These are phyloP conservation scores for Mylabris phalerata DNA, from an alignment of 1,140 invertebrate species.

Conservation along the genomic window DNA sequence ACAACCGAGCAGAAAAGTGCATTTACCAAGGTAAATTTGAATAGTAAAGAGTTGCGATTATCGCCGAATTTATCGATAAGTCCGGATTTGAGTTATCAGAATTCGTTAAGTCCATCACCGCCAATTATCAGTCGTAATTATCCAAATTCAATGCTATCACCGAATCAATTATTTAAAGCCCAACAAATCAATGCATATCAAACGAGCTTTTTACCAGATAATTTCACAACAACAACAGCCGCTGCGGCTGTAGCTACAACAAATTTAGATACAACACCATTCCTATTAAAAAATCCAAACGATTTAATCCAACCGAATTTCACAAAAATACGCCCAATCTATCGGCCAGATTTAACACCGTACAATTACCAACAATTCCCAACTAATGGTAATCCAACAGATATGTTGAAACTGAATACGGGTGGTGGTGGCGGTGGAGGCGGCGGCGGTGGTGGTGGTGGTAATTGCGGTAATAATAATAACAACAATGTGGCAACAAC, in stretches of 20 bases:
- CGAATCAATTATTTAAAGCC: conserved; percentile 48
- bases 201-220: conserved; percentile 45
- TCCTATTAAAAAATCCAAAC: conserved; percentile 30
- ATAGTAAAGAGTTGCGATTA: conserved; percentile 43
- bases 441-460: no score
- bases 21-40: conserved; percentile 65
- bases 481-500: no score
- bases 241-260: background rate
- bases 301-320: conserved; percentile 35
- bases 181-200: conserved; percentile 45
- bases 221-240: conserved; percentile 23
- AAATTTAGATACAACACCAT: conserved; percentile 34
- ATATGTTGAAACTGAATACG: conserved; percentile 47
- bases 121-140: conserved; percentile 42
- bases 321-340: conserved; percentile 38
- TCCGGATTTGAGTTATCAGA: conserved; percentile 67
- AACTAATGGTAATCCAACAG: conserved; percentile 27
- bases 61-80: conserved; percentile 63
- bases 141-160: conserved; percentile 46
- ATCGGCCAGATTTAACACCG: conserved; percentile 46
- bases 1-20: conserved; percentile 54
- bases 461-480: no score
- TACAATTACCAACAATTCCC: conserved; percentile 37
- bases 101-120: conserved; percentile 64
- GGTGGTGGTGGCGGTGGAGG: no score